These are phyloP conservation scores for Rhinopomastus cyanomelas DNA, from an alignment of 2,113 vertebrate genomes.

Conservation along the genomic window DNA sequence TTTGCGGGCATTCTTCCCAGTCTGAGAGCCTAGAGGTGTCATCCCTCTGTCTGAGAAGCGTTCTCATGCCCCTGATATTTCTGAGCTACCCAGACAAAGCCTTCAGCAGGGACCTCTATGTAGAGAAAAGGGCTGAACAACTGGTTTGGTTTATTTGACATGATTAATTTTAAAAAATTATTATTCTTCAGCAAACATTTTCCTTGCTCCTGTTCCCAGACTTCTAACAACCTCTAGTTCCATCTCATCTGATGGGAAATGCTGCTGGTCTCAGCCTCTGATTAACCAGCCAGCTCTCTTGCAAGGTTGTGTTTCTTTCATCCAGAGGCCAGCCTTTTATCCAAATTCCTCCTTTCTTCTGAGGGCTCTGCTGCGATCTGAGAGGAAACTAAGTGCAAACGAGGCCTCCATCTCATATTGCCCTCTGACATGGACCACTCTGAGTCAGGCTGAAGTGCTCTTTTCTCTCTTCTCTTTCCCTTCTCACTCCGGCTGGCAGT, in stretches of 20 bases:
- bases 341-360: neutral
- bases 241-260: neutral
- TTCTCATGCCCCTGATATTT: neutral
- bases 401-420: neutral
- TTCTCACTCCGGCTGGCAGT: neutral
- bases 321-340: neutral
- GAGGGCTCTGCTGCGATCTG: neutral
- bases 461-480: neutral
- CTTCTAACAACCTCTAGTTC: neutral
- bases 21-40: neutral
- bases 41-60: rapidly evolving
- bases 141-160: neutral
- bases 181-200: neutral
- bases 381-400: neutral
- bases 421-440: neutral
- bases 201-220: neutral
- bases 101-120: neutral
- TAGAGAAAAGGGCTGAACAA: neutral
- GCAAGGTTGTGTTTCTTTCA: neutral
- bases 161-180: rapidly evolving
- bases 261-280: neutral
- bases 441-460: rapidly evolving
- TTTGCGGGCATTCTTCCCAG: rapidly evolving
- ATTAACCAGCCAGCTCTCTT: neutral
- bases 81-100: neutral